Percentiles rank a stretch among this genome's conserved stretches.
Conservation (phyloP, 2,888 invertebrate species). For the Shargacucullia verbasci region DNA sequence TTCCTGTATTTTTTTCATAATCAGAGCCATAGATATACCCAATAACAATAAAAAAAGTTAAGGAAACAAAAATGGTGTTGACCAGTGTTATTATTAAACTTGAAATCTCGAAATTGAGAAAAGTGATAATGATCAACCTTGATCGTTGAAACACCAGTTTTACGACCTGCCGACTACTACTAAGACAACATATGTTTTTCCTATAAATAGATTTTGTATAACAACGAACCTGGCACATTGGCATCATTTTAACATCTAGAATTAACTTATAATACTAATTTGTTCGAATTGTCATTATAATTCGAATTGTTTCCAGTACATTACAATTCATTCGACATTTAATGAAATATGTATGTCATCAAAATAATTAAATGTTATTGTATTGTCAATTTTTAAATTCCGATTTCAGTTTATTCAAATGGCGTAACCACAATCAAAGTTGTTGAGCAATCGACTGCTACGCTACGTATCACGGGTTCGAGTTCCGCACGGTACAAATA, state of each 20-base stretch:
- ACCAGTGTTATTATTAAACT: too few species aligned
- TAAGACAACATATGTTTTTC: slow-evolving; percentile 44
- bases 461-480: too few species aligned
- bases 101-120: too few species aligned
- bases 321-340: slow-evolving; percentile 13
- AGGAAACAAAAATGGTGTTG: too few species aligned
- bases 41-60: too few species aligned
- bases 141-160: slow-evolving; percentile 54
- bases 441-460: too few species aligned
- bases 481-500: too few species aligned
- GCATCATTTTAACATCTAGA: slow-evolving; percentile 26
- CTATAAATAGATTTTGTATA: slow-evolving; percentile 41
- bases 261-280: slow-evolving; percentile 31
- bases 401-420: slow-evolving; percentile 12
- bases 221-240: slow-evolving; percentile 34
- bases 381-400: slow-evolving; percentile 11
- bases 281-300: slow-evolving; percentile 32
- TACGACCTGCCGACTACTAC: slow-evolving; percentile 48
- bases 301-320: slow-evolving; percentile 18
- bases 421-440: slow-evolving; percentile 9
- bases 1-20: too few species aligned
- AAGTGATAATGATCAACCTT: slow-evolving; percentile 50
- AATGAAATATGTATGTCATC: not conserved
- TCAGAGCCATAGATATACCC: too few species aligned
- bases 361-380: not conserved